Conservation (phyloP, 2,113 vertebrate genomes). For the Vireo altiloquus region DNA sequence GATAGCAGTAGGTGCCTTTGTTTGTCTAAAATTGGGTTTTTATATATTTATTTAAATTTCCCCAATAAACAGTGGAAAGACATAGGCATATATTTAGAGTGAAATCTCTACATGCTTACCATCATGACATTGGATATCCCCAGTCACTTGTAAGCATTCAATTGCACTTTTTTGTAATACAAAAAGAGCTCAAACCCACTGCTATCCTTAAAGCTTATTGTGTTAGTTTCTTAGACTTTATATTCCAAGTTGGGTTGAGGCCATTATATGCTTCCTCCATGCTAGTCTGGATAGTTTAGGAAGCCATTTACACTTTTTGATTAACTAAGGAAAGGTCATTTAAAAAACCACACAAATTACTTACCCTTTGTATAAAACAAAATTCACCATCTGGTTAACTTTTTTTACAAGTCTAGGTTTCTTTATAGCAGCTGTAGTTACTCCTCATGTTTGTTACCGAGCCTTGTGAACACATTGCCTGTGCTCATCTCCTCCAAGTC, state of each 20-base stretch:
- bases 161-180: not conserved
- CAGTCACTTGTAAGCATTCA: not conserved
- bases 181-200: not conserved
- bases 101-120: not conserved
- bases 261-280: not conserved
- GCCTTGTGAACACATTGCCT: not conserved
- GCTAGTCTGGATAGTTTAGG: not conserved
- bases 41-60: not conserved
- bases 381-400: fast-evolving
- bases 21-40: not conserved
- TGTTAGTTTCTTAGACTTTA: not conserved
- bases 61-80: not conserved
- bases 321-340: not conserved
- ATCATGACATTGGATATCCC: not conserved
- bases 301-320: not conserved
- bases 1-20: not conserved
- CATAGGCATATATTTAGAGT: not conserved
- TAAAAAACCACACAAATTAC: not conserved
- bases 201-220: not conserved
- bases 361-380: not conserved
- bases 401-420: not conserved
- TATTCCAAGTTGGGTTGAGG: not conserved
- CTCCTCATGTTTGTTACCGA: not conserved
- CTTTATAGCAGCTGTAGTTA: not conserved
- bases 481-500: fast-evolving